phyloP scores from a whole-genome alignment of 2,113 vertebrate species.

The Excalfactoria chinensis region DNA sequence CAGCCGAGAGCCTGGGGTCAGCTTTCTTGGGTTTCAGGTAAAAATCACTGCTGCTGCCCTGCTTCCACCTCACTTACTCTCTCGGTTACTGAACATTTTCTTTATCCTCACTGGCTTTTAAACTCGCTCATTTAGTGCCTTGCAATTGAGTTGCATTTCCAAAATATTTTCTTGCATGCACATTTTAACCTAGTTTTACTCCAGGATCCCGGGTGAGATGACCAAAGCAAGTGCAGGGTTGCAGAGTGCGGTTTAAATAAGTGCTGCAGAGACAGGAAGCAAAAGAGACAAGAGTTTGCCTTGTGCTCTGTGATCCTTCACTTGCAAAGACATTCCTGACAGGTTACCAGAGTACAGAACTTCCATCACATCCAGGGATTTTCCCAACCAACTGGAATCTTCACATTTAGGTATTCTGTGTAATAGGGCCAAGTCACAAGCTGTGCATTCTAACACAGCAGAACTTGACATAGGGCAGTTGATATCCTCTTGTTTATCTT shows the following conservation, averaged over 20 bases:
- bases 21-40: conserved; percentile 10
- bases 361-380: neutral
- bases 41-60: neutral
- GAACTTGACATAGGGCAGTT: neutral
- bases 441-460: neutral
- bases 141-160: neutral
- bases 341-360: neutral
- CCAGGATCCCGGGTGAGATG: neutral
- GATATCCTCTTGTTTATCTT: neutral
- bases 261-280: neutral
- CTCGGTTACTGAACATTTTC: neutral
- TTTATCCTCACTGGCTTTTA: neutral
- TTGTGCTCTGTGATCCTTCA: neutral
- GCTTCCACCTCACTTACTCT: neutral
- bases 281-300: neutral
- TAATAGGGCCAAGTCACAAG: neutral
- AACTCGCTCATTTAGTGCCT: neutral
- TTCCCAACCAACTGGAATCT: neutral
- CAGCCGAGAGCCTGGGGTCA: neutral
- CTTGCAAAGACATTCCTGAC: neutral
- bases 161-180: neutral
- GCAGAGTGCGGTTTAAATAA: neutral
- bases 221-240: neutral
- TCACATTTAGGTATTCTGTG: neutral
- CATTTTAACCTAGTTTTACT: conserved; percentile 16